Conservation (phyloP, 2,797 vertebrate species). For the Antennarius maculatus region DNA sequence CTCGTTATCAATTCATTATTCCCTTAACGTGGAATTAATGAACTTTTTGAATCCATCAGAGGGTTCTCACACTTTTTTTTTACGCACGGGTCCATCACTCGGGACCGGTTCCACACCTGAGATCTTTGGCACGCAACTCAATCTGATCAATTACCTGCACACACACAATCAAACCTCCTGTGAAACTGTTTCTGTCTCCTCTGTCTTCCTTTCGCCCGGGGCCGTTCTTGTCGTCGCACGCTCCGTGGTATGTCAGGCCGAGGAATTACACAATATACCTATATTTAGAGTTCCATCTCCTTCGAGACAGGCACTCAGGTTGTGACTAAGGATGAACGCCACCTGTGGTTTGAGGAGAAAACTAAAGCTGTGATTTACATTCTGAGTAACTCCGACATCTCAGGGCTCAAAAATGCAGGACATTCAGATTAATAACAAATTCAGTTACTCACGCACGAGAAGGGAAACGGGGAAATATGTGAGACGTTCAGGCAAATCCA, state of each 20-base stretch:
- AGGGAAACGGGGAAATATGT: no score
- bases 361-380: neutral
- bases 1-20: neutral
- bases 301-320: constrained; percentile 5
- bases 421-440: neutral
- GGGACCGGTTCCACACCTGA: constrained; percentile 38
- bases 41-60: constrained; percentile 32
- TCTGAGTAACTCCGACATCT: neutral
- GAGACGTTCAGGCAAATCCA: neutral
- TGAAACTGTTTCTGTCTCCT: constrained; percentile 19
- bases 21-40: constrained; percentile 23
- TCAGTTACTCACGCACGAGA: constrained; percentile 8
- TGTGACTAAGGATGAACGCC: constrained; percentile 12
- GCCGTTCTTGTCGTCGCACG: constrained; percentile 44
- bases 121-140: constrained; percentile 55
- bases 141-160: constrained; percentile 13
- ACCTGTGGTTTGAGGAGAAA: constrained; percentile 17
- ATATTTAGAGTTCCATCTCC: constrained; percentile 16
- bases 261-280: constrained; percentile 2
- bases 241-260: constrained; percentile 16
- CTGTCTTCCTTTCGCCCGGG: constrained; percentile 20
- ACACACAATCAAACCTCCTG: constrained; percentile 5
- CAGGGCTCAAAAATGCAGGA: neutral
- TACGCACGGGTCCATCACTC: constrained; percentile 60
- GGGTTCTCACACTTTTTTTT: constrained; percentile 56